Conservation (phyloP, 2,113 vertebrate genomes). For the Enhydra lutris region DNA sequence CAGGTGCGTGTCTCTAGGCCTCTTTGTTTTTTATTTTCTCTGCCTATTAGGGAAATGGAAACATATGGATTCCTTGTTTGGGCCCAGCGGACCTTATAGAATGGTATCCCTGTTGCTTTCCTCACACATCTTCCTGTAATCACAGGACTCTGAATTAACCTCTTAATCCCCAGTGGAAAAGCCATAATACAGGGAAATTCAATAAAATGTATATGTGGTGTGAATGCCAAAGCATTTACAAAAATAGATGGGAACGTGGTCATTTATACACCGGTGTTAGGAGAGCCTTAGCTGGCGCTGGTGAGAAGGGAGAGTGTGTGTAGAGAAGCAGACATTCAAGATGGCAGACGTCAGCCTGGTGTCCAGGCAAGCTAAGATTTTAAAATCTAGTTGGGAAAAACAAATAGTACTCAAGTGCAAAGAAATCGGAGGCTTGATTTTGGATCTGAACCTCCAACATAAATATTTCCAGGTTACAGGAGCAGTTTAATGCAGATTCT, state of each 20-base stretch:
- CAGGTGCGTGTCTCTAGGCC: constrained; percentile 28
- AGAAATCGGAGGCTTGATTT: background rate
- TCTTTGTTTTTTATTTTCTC: constrained; percentile 55
- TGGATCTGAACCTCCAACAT: background rate
- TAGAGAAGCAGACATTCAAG: background rate
- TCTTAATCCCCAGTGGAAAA: constrained; percentile 44
- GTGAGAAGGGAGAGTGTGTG: background rate
- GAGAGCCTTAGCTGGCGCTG: background rate
- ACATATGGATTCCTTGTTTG: constrained; percentile 52
- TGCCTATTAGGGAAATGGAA: constrained; percentile 63
- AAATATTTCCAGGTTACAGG: background rate
- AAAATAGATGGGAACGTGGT: background rate
- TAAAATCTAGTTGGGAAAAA: background rate
- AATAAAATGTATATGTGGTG: constrained; percentile 43
- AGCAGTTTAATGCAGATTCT: background rate
- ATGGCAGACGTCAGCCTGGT: background rate
- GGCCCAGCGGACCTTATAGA: constrained; percentile 44
- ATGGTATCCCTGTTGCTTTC: constrained; percentile 25
- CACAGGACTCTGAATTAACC: constrained; percentile 49
- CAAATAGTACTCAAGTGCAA: background rate
- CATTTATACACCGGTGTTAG: background rate
- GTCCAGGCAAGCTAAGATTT: too few species aligned
- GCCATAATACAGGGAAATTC: constrained; percentile 45
- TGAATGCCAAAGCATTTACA: constrained; percentile 52
- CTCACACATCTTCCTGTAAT: constrained; percentile 59